Evolutionary conservation across 2,113 vertebrate genomes (phyloP).

Genomic region (Sterna hirundo): DNA sequence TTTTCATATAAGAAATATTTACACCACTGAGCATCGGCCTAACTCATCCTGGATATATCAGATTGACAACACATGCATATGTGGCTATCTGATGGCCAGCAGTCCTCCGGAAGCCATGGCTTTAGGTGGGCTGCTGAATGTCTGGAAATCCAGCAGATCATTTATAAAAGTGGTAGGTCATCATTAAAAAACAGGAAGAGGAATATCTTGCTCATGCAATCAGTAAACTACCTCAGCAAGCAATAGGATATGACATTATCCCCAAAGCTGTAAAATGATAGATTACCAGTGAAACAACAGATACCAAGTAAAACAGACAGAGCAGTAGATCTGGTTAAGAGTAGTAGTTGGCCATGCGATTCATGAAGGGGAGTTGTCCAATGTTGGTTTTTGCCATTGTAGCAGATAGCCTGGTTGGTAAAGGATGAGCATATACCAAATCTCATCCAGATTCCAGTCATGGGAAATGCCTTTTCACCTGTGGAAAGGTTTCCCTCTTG

Average conservation of each 20-base stretch:
- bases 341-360: background rate
- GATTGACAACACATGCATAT: background rate
- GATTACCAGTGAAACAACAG: background rate
- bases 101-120: background rate
- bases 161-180: slow-evolving; percentile 25
- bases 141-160: background rate
- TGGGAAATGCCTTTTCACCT: background rate
- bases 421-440: background rate
- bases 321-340: background rate
- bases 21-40: background rate
- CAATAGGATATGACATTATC: background rate
- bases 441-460: background rate
- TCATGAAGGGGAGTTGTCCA: background rate
- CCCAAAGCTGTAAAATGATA: background rate
- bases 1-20: background rate
- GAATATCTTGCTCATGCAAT: background rate
- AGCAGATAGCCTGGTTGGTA: background rate
- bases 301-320: background rate
- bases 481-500: background rate
- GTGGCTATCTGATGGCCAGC: background rate
- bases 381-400: background rate
- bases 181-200: background rate
- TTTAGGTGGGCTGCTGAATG: background rate
- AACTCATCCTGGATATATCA: background rate
- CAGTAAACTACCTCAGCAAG: background rate